These are phyloP conservation scores for Ariolimax columbianus DNA, from an alignment of 2,888 invertebrate genomes.

Conservation along the genomic window DNA sequence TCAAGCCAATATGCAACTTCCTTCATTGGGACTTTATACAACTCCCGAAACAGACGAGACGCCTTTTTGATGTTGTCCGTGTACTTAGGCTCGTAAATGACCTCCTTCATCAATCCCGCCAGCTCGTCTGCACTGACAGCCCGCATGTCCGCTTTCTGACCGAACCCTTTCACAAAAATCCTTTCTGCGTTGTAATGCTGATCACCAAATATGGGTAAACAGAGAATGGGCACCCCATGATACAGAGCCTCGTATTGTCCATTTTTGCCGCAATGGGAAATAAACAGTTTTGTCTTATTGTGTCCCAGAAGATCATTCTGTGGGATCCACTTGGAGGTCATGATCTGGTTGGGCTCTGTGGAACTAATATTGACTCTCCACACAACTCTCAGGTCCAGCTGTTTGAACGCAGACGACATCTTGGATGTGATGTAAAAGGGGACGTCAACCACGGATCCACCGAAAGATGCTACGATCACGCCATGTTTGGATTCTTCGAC, in stretches of 20 bases:
- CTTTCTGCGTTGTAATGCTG: slow-evolving; percentile 53
- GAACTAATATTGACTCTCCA: slow-evolving; percentile 53
- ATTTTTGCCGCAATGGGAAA: slow-evolving; percentile 67
- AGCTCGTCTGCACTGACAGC: background rate
- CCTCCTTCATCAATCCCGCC: background rate
- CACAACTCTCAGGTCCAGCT: slow-evolving; percentile 16
- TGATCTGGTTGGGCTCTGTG: slow-evolving; percentile 51
- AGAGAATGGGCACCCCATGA: slow-evolving; percentile 38
- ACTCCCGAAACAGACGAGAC: slow-evolving; percentile 45
- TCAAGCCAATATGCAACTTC: slow-evolving; percentile 66
- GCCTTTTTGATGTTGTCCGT: slow-evolving; percentile 48
- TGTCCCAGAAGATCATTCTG: slow-evolving; percentile 65
- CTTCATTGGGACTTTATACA: slow-evolving; percentile 56
- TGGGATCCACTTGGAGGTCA: slow-evolving; percentile 60
- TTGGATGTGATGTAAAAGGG: slow-evolving; percentile 46
- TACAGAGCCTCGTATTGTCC: slow-evolving; percentile 66
- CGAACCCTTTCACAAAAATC: slow-evolving; percentile 39
- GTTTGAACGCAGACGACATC: slow-evolving; percentile 49
- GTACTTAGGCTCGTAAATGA: slow-evolving; percentile 31
- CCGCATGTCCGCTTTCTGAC: slow-evolving; percentile 9
- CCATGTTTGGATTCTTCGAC: slow-evolving; percentile 50
- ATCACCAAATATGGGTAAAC: slow-evolving; percentile 50
- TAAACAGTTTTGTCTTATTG: slow-evolving; percentile 59
- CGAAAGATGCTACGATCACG: slow-evolving; percentile 61
- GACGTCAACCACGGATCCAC: slow-evolving; percentile 52